Evolutionary conservation across 1,140 invertebrate species (phyloP), one percentile per base, ranked within the genome.

Genomic region (Globodera ellingtonae): DNA sequence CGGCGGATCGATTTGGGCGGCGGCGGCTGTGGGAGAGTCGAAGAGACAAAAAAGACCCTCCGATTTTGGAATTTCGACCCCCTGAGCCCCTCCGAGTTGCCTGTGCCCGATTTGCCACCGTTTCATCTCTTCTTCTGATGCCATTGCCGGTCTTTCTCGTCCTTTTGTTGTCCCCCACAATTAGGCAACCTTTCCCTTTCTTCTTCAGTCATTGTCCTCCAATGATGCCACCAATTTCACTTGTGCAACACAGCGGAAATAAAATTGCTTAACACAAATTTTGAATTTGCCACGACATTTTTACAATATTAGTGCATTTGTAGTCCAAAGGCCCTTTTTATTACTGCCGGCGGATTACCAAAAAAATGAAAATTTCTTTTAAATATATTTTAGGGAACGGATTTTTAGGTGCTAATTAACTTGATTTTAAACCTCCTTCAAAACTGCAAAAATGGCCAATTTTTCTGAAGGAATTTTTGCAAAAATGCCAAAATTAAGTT

Each of bases 1-100:
- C 56, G 56, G 56, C 56, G 56, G 56, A 15, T 62, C 56, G 15
- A 62, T 18, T 62, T 13, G 56, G 56, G 83, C 56, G 76, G 78
- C 77, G 83, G 79, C 59, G 44, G 15, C 52, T 9, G 15, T 52
- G 52, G 52, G 52, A 52, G 52, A 52, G 52, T 10, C 10, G 0
- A 15, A 13, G 56, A 62, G 35, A 35, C 35, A 3, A 35, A 35
- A 62, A n/a, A 18, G 56, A 18, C 56, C 56, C 13, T 62, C 56
- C 56, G 10, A 62, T 15, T 62, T 62, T 62, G 56, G 56, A 18
- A 62, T 18, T 62, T 62, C 56, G 56, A 62, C 18, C 18, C 18
- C 21, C 2, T 6, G 50, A 52, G 10, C 56, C 18, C 18, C 56
- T 62, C 56, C 56, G 0, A 52, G 35, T 52, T 52, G 52, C 56